Evolutionary conservation across 2,797 vertebrate genomes (phyloP), one percentile per base, ranked within the genome.

Genomic region (Eulemur albifrons): DNA sequence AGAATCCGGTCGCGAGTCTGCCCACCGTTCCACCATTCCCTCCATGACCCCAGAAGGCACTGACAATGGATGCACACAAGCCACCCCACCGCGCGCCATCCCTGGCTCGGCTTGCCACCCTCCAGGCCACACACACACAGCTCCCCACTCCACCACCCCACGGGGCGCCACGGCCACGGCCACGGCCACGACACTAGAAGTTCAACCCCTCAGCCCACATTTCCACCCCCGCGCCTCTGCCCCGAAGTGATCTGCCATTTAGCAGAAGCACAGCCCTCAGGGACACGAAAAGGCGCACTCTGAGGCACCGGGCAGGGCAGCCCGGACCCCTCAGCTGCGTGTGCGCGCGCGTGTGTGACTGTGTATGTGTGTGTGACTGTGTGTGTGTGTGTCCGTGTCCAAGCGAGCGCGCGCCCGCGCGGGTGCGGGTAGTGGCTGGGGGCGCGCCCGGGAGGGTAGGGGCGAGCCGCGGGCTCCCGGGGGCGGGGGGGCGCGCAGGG

Each of bases 391-490:
- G 30, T 21, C 50, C 6, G 95, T 77, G 76, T 35, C 35, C 77
- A 65, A 59, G 59, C 38, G 54, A 57, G 27, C 35, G 69, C 77
- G 82, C 57, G 30, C 77, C 70, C 79, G 59, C n/a, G 30, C 35
- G 69, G 35, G 87, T 83, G 92, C 87, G 76, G 84, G 90, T 32
- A 30, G 88, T 7, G 84, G 6, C 69, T 45, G 80, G 93, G 97
- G 76, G 17, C 97, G 97, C 97, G 93, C 95, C 63, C 4, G 48
- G 61, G 82, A 20, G 95, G 95, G 93, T 69, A 72, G 17, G 90
- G 43, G 90, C 30, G 23, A 59, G 76, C 13, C 13, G 15, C 21
- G 9, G n/a, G 63, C 35, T 38, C 57, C 85, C 20, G 12, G n/a
- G 48, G 50, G 65, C 54, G 40, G 40, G 57, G 76, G 95, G 84